Conservation (phyloP, 2,888 invertebrate genomes). For the Kryphioiulus occultus region DNA sequence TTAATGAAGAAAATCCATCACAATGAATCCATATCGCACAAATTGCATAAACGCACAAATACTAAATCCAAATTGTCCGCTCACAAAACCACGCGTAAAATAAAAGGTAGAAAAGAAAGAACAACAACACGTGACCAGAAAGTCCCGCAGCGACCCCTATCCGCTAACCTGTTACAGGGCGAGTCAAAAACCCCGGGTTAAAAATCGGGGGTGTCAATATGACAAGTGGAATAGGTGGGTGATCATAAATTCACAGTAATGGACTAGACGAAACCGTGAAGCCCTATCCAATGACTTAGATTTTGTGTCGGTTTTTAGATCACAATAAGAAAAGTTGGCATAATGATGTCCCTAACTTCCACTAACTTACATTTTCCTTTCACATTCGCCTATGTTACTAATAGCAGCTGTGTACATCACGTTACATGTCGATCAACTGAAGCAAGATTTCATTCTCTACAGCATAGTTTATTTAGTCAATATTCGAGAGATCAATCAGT, state of each 20-base stretch:
- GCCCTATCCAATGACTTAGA: too few relatives aligned
- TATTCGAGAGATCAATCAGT: neutral
- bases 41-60: neutral
- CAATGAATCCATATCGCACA: neutral
- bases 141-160: neutral
- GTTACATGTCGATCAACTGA: neutral
- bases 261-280: too few relatives aligned
- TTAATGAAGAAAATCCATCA: neutral
- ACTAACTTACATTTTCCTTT: too few relatives aligned
- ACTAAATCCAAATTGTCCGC: neutral
- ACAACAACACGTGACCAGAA: neutral
- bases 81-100: neutral
- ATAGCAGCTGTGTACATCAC: neutral
- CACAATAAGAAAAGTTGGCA: too few relatives aligned
- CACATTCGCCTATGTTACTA: too few relatives aligned
- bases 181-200: neutral
- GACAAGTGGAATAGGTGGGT: too few relatives aligned
- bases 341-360: too few relatives aligned
- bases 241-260: too few relatives aligned
- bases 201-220: neutral
- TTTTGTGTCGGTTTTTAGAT: too few relatives aligned
- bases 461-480: conserved; percentile 1
- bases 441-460: conserved; percentile 18
- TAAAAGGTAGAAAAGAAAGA: neutral
- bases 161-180: neutral